Conservation (phyloP, 1,140 invertebrate species). For the Holcopasites calliopsidis region DNA sequence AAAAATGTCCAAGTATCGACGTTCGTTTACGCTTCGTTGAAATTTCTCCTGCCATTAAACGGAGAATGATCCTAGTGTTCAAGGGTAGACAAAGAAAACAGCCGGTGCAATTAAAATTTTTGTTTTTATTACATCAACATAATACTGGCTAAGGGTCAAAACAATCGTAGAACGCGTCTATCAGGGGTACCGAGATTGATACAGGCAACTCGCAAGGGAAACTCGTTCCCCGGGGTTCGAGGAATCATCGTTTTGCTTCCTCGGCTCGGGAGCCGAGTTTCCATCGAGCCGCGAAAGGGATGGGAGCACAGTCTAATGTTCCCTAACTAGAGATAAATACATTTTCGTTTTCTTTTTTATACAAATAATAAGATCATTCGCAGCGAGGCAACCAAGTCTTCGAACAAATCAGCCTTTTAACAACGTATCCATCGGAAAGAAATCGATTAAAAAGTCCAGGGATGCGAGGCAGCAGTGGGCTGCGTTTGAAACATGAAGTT, state of each 20-base stretch:
- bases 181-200: conserved; percentile 53
- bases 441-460: conserved; percentile 53
- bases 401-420: conserved; percentile 65
- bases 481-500: not conserved
- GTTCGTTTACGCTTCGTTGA: not conserved
- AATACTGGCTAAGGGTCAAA: conserved; percentile 75
- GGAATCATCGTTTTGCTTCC: not conserved
- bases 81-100: not conserved
- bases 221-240: not conserved
- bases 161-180: conserved; percentile 73
- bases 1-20: too few species aligned
- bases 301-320: conserved; percentile 53
- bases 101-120: conserved; percentile 58
- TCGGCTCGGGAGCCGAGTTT: not conserved
- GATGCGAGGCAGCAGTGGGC: conserved; percentile 50
- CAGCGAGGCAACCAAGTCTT: conserved; percentile 64
- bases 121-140: conserved; percentile 75
- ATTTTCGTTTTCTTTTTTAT: too few species aligned
- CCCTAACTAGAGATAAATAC: conserved; percentile 62
- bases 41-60: not conserved
- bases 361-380: conserved; percentile 63
- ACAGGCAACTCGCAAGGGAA: conserved; percentile 23
- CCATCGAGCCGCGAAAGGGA: conserved; percentile 26
- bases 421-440: conserved; percentile 55
- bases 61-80: not conserved